Percentiles rank a stretch among this genome's conserved stretches.
Evolutionary conservation across 2,888 invertebrate genomes (phyloP).

Genomic region (Dicranocentrus wangi): DNA sequence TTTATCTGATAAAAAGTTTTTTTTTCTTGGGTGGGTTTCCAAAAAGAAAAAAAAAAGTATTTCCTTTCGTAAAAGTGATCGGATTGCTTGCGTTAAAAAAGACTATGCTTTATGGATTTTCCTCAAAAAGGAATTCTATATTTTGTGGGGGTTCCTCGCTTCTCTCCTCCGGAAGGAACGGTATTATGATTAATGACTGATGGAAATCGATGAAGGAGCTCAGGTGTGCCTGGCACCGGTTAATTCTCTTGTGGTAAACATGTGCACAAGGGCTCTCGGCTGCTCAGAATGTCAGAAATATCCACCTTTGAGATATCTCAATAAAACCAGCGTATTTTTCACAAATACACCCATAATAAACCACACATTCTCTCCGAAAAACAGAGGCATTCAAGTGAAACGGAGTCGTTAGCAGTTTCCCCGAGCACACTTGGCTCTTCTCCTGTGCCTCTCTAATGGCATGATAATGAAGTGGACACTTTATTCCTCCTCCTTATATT

Average conservation of each 20-base stretch:
- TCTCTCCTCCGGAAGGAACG: neutral
- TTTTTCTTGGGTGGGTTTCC: neutral
- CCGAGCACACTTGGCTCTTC: conserved; percentile 34
- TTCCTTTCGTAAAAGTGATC: neutral
- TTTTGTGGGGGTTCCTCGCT: neutral
- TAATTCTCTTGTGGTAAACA: conserved; percentile 6
- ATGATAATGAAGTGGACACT: conserved; percentile 54
- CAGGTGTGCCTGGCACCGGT: conserved; percentile 56
- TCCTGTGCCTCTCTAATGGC: neutral
- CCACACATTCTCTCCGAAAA: neutral
- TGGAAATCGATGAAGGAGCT: conserved; percentile 20
- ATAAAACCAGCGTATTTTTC: conserved; percentile 18
- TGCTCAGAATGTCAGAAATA: no score
- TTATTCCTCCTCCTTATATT: conserved; percentile 4
- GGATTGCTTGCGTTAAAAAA: neutral
- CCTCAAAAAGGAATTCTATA: no score
- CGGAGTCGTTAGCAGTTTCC: conserved; percentile 37
- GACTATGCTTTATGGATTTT: conserved; percentile 1
- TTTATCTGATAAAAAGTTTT: neutral
- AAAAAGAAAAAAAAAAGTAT: conserved; percentile 1
- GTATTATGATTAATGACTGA: neutral
- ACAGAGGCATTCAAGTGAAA: conserved; percentile 30
- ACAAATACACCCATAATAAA: neutral
- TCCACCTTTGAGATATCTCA: neutral
- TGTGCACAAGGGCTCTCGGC: no score